These are phyloP conservation scores for Phasianus colchicus DNA, from an alignment of 2,113 vertebrate genomes.

Conservation along the genomic window DNA sequence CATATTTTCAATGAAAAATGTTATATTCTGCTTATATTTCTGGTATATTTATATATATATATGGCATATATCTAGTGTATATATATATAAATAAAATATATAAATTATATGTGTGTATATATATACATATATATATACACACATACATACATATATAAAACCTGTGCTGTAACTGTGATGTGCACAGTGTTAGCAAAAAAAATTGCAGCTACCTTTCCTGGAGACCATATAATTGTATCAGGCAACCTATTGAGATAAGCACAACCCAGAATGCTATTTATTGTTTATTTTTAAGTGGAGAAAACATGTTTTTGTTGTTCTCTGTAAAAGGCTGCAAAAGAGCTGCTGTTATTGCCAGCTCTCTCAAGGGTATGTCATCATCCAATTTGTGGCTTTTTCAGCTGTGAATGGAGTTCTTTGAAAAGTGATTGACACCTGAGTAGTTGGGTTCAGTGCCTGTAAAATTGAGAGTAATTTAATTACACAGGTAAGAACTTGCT, in stretches of 20 bases:
- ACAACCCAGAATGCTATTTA: not conserved
- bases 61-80: too few relatives aligned
- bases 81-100: too few relatives aligned
- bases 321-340: not conserved
- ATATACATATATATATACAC: too few relatives aligned
- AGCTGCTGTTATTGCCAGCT: not conserved
- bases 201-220: not conserved
- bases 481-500: not conserved
- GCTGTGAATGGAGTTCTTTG: not conserved
- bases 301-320: not conserved
- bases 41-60: too few relatives aligned
- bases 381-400: not conserved
- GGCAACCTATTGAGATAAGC: not conserved
- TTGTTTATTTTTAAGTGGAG: not conserved
- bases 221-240: not conserved
- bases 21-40: not conserved
- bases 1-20: not conserved
- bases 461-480: constrained; percentile 4
- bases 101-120: too few relatives aligned
- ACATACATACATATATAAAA: too few relatives aligned
- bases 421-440: not conserved
- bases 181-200: not conserved
- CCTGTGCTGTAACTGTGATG: not conserved
- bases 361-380: not conserved
- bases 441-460: not conserved